Evolutionary conservation across 2,888 invertebrate species (phyloP), one percentile per base, ranked within the genome.

Genomic region (Ctena decussata): DNA sequence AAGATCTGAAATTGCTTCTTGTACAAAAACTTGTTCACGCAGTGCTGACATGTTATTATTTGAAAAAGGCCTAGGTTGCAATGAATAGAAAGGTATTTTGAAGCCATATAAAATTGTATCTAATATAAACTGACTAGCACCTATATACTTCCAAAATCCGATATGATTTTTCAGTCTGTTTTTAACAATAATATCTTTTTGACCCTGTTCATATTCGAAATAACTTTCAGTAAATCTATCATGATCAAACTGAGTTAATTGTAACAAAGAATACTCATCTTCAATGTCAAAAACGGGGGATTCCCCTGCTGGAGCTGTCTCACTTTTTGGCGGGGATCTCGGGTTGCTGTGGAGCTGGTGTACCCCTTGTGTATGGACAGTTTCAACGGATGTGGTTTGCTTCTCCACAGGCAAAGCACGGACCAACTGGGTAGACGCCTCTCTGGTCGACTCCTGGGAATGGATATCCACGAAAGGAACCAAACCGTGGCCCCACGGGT

Each of bases 51-150:
- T 57, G 69, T 82, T 82, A 41, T 81, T 85, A 18, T 12, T 37
- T n/a, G 46, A 71, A 57, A 69, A 60, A 15, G 15, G 18, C 3
- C 11, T 49, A 15, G n/a, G 27, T 30, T 84, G 80, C 24, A 21
- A n/a, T 32, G 74, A 79, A 74, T 82, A 77, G 80, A 87, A 84
- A 15, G 77, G 80, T 27, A 86, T 82, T 35, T 71, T 73, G 70
- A 77, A 84, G 6, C 82, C 81, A 74, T 78, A 57, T 30, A 44
- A 27, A 70, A 81, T 84, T 65, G 76, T 65, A 77, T 83, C 78
- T 32, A 85, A 37, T 70, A 80, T 69, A 53, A 65, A 80, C 11
- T 30, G 24, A 57, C 73, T 77, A 8, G 85, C 70, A 18, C 76
- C 72, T n/a, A 75, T 57, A 11, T 57, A 12, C 65, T 71, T 46